These are phyloP conservation scores for Calyptomena viridis DNA, from an alignment of 2,113 vertebrate genomes.

Conservation along the genomic window DNA sequence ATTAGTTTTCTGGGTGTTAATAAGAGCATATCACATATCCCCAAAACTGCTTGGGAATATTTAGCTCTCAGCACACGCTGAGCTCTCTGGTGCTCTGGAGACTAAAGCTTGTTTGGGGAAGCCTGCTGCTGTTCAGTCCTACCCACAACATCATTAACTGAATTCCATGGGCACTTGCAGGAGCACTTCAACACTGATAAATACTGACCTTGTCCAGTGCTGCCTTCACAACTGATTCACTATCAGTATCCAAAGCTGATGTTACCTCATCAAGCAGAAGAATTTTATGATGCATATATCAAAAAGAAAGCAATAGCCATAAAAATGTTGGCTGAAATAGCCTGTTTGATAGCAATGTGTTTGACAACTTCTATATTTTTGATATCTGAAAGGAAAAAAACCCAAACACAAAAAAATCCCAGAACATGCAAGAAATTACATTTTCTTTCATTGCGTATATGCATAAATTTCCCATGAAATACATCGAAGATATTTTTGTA, in stretches of 20 bases:
- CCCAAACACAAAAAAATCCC: fast-evolving
- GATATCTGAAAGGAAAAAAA: conserved; percentile 73
- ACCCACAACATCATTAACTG: no score
- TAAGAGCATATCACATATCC: not conserved
- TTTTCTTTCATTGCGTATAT: not conserved
- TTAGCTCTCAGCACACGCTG: not conserved
- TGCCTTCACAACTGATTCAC: conserved; percentile 84
- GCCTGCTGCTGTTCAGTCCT: not conserved
- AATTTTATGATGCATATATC: conserved; percentile 85
- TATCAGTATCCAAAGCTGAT: conserved; percentile 85
- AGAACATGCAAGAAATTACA: not conserved
- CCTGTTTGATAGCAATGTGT: conserved; percentile 80
- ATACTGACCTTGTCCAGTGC: conserved; percentile 84
- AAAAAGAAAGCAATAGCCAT: conserved; percentile 84
- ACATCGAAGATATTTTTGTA: not conserved
- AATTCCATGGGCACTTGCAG: not conserved
- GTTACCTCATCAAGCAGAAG: conserved; percentile 88
- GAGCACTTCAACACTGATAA: not conserved
- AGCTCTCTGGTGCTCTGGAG: not conserved
- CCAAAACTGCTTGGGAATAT: not conserved
- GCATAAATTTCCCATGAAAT: not conserved
- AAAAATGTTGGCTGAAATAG: conserved; percentile 78
- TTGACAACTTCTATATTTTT: conserved; percentile 84
- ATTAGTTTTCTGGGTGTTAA: not conserved
- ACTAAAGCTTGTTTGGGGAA: not conserved